These are phyloP conservation scores for Lepidotrigona ventralis DNA, from an alignment of 1,140 invertebrate genomes.

Conservation along the genomic window DNA sequence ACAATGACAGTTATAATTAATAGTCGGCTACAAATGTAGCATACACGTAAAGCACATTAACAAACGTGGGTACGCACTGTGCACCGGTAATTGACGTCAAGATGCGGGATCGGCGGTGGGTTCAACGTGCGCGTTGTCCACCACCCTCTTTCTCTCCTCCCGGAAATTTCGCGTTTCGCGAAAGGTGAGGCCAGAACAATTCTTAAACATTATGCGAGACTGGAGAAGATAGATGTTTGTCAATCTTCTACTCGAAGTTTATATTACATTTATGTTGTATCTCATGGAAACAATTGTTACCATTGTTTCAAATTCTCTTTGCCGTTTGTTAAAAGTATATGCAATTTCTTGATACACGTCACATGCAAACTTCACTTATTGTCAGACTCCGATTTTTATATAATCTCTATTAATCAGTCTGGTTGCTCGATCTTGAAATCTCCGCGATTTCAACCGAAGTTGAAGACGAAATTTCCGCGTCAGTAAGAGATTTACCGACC, in stretches of 20 bases:
- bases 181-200: too few relatives aligned
- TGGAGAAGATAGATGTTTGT: background rate
- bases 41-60: background rate
- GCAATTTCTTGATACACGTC: too few relatives aligned
- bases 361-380: too few relatives aligned
- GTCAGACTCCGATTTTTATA: too few relatives aligned
- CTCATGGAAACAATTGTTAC: background rate
- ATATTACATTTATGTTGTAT: background rate
- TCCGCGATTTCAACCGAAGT: background rate
- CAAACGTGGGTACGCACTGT: background rate
- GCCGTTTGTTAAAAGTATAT: background rate
- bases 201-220: background rate
- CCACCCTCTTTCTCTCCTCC: background rate
- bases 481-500: too few relatives aligned
- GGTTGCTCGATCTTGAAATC: background rate
- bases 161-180: background rate
- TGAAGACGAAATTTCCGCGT: background rate
- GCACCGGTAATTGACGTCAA: slow-evolving; percentile 17
- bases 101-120: background rate
- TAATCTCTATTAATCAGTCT: too few relatives aligned
- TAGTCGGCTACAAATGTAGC: slow-evolving; percentile 10
- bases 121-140: background rate
- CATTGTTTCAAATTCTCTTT: background rate
- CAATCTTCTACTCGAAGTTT: background rate
- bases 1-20: slow-evolving; percentile 40